These are phyloP conservation scores for Sebastes nivosus DNA, from an alignment of 2,797 vertebrate species.

Conservation along the genomic window DNA sequence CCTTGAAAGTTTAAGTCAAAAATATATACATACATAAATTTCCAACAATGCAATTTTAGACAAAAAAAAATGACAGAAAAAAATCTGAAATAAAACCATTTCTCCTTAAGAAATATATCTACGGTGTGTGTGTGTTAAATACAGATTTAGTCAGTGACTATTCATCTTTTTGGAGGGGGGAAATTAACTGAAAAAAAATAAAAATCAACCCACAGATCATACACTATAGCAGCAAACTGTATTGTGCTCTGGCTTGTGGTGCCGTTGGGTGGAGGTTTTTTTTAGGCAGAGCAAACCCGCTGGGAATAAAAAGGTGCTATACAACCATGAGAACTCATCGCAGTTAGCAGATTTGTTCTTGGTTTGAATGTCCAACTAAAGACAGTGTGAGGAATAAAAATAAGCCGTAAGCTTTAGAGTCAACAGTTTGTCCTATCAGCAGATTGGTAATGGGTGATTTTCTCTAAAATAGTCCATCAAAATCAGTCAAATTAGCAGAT, in stretches of 20 bases:
- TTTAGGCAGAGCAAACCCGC: slow-evolving; percentile 42
- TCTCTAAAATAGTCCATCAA: slow-evolving; percentile 58
- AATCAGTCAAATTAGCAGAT: slow-evolving; percentile 52
- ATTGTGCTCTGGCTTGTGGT: slow-evolving; percentile 72
- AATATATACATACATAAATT: slow-evolving; percentile 74
- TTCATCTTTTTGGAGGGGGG: slow-evolving; percentile 37
- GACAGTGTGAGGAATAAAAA: slow-evolving; percentile 15
- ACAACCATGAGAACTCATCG: slow-evolving; percentile 52
- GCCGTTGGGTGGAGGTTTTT: not conserved
- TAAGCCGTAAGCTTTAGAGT: slow-evolving; percentile 13
- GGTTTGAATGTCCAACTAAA: slow-evolving; percentile 53
- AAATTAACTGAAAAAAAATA: not conserved
- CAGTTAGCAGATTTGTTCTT: slow-evolving; percentile 75
- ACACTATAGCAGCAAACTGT: slow-evolving; percentile 78
- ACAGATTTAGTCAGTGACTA: slow-evolving; percentile 66
- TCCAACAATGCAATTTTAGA: slow-evolving; percentile 71
- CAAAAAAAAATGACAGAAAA: slow-evolving; percentile 59
- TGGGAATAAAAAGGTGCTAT: slow-evolving; percentile 49
- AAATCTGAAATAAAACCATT: slow-evolving; percentile 70
- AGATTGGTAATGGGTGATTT: slow-evolving; percentile 11
- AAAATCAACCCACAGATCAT: slow-evolving; percentile 54
- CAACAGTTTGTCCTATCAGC: slow-evolving; percentile 34
- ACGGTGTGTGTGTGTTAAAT: slow-evolving; percentile 64
- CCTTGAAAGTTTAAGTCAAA: slow-evolving; percentile 73
- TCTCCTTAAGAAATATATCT: slow-evolving; percentile 72